Evolutionary conservation across 2,888 invertebrate genomes (phyloP), one percentile per base, ranked within the genome.

Genomic region (Epinotia nisella): DNA sequence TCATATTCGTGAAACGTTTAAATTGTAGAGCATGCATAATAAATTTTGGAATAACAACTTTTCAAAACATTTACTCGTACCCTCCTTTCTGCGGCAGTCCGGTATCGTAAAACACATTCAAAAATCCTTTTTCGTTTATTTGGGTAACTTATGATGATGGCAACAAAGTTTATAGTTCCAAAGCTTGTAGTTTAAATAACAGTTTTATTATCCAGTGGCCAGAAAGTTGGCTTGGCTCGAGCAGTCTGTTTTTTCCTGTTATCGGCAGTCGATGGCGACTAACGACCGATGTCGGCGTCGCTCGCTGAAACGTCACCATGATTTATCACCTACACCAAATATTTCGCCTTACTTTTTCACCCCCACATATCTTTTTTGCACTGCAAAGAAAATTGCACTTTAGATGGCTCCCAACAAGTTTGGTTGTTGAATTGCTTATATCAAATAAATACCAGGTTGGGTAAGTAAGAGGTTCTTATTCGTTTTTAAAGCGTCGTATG

Each of bases 221-320:
- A 56, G n/a, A 66, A 56, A 49, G 17, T 67, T 56, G 35, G 55
- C 66, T 19, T 65, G 35, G 51, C 49, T n/a, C 73, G 75, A 71
- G 74, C 76, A 75, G 76, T 83, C 83, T 84, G 87, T 85, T 88
- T 87, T 86, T 86, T 83, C 81, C 75, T 84, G 86, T 85, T 87
- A 86, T 87, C 85, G 83, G 82, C 81, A 80, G 81, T 79, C 81
- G 78, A 81, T 79, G 82, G 83, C 86, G 82, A 80, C 86, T 88
- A 87, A 88, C 88, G 89, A 87, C 82, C 85, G 83, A 82, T 84
- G 88, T 86, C 85, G 86, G 81, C 81, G 82, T 86, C 85, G 75
- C 79, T 82, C 80, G 79, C 85, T 82, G 83, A 86, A 85, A 87
- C 85, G 89, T 86, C 89, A 86, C 86, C 79, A 85, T 90, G 90